A percentile compares a stretch with the other conserved stretches of the same genome.
phyloP scores from a whole-genome alignment of 1,140 invertebrate genomes.

The Anastrepha obliqua region DNA sequence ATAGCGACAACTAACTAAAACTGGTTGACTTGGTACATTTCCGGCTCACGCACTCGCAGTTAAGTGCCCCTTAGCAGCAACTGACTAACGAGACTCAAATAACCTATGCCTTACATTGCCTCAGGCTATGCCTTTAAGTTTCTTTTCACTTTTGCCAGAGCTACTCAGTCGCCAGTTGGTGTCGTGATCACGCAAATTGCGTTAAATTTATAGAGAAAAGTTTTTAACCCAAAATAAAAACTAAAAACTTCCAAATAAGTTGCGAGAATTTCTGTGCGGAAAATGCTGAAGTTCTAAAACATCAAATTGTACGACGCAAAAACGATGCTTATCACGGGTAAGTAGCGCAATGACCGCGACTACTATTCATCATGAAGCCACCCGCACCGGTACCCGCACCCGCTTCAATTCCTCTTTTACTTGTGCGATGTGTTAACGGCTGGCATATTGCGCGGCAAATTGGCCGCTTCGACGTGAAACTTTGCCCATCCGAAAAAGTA shows the following conservation, averaged over 20 bases:
- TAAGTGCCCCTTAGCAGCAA: slow-evolving; percentile 7
- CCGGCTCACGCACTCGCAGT: background rate
- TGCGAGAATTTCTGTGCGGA: background rate
- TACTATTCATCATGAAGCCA: background rate
- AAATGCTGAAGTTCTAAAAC: background rate
- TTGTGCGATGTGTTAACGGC: background rate
- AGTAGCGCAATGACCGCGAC: slow-evolving; percentile 30
- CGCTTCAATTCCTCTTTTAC: background rate
- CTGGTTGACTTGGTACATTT: slow-evolving; percentile 13
- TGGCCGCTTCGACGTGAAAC: slow-evolving; percentile 28
- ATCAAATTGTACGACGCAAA: slow-evolving; percentile 4
- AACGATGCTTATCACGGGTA: background rate
- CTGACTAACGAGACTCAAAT: slow-evolving; percentile 34
- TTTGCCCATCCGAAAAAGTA: slow-evolving; percentile 26
- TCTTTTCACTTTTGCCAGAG: background rate
- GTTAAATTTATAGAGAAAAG: slow-evolving; percentile 46
- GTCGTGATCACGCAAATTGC: slow-evolving; percentile 10
- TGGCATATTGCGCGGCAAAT: slow-evolving; percentile 49
- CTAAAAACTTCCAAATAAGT: slow-evolving; percentile 31
- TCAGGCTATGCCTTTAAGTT: background rate
- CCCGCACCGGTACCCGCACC: background rate
- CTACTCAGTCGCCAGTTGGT: background rate
- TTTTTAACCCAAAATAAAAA: slow-evolving; percentile 31
- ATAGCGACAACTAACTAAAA: slow-evolving; percentile 5
- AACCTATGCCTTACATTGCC: background rate